Evolutionary conservation across 2,113 vertebrate species (phyloP).

Genomic region (Anolis sagrei): DNA sequence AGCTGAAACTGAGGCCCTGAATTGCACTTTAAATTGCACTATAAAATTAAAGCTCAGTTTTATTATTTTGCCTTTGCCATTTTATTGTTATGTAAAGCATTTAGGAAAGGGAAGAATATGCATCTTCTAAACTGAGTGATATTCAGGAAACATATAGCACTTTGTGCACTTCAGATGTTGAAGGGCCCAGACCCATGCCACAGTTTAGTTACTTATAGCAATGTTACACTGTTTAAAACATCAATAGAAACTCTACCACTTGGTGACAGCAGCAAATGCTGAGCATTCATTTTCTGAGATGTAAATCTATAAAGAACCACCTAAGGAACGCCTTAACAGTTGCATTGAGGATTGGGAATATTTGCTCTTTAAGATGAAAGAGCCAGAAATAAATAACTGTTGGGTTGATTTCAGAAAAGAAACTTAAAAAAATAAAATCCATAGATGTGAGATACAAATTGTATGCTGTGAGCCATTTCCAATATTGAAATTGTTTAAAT

Average conservation of each 20-base stretch:
- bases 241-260: not conserved
- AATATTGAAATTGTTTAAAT: not conserved
- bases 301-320: not conserved
- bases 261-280: not conserved
- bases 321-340: not conserved
- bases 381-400: not conserved
- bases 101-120: not conserved
- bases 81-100: not conserved
- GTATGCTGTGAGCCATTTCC: not conserved
- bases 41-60: no score
- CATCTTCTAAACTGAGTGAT: not conserved
- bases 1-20: not conserved
- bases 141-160: not conserved
- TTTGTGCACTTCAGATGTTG: not conserved
- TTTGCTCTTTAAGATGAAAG: constrained; percentile 12
- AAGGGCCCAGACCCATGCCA: not conserved
- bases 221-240: not conserved
- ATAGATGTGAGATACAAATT: not conserved
- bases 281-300: not conserved
- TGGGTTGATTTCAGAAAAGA: not conserved
- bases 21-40: not conserved
- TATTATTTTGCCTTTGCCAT: no score
- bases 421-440: not conserved
- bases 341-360: not conserved
- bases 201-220: not conserved